phyloP scores from a whole-genome alignment of 2,888 invertebrate genomes.

The Eristalinus sepulchralis region DNA sequence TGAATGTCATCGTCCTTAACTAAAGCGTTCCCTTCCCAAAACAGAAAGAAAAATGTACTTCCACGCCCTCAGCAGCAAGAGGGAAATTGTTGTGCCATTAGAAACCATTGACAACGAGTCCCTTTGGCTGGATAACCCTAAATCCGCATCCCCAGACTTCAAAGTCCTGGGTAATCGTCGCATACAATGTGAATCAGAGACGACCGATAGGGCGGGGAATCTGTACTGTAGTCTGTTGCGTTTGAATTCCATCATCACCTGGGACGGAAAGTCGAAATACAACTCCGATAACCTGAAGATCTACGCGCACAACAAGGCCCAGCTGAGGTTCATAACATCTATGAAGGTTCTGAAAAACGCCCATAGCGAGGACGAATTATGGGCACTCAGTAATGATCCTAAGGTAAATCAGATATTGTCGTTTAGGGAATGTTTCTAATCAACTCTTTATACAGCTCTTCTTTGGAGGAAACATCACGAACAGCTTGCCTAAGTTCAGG shows the following conservation, averaged over 20 bases:
- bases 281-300: conserved; percentile 81
- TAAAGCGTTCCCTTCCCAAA: neutral
- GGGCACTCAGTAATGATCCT: conserved; percentile 83
- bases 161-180: conserved; percentile 83
- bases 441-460: conserved; percentile 70
- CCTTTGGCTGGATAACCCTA: conserved; percentile 80
- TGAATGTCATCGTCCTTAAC: neutral
- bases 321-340: conserved; percentile 88
- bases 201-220: conserved; percentile 86
- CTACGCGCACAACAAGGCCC: conserved; percentile 84
- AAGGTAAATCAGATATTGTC: conserved; percentile 73
- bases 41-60: conserved; percentile 83
- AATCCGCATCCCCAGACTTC: conserved; percentile 82
- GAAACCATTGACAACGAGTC: conserved; percentile 83
- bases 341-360: conserved; percentile 85
- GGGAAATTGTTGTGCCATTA: conserved; percentile 84
- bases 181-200: conserved; percentile 88
- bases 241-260: conserved; percentile 87
- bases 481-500: conserved; percentile 85
- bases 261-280: conserved; percentile 86
- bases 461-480: conserved; percentile 65
- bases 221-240: conserved; percentile 87
- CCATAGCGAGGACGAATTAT: conserved; percentile 84
- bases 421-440: neutral
- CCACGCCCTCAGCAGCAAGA: conserved; percentile 84